Evolutionary conservation across 92 coral and sea anemone species (phyloP), one percentile per base, ranked within the genome.

Genomic region (Phenganax stokvisi): DNA sequence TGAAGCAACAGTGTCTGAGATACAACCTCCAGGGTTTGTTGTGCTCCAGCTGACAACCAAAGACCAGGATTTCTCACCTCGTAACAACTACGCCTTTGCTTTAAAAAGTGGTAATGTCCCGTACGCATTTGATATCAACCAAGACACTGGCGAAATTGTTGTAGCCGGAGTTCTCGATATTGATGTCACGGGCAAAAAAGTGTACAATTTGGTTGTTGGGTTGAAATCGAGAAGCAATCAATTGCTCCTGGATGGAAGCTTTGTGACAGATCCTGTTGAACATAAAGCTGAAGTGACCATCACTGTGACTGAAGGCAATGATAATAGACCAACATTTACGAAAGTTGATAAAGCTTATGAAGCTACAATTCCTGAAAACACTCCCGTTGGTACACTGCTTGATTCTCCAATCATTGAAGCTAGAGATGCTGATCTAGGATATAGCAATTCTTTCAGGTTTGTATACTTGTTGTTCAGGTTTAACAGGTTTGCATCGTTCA

Each of bases 91-190:
- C 63, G 99, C 92, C 65, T 96, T 83, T 60, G 80, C 85, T 2
- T 88, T 96, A 3, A 74, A 65, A 4, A 72, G 74, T 27, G 99
- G 99, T 9, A 90, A 92, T 74, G 89, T 83, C 63, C 97, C 98
- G 0, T 82, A 82, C 71, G 87, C 85, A 74, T 96, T 96, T 76
- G 92, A 96, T 79, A 87, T 96, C 55, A 84, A 90, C 76, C 99
- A 97, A 9, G 79, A 78, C 7, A 90, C 86, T 31, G 99, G 99
- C 13, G 85, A 84, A 1, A 89, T 96, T 13, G 89, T 85, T n/a
- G 99, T 96, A 15, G 89, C 97, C 0, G 99, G 99, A 10, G 72
- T 90, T 8, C 87, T 96, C 31, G 97, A 92, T 74, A 88, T 79
- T 74, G 97, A 91, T 30, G 83, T 9, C 12, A 31, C 37, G 8